These are phyloP conservation scores for Gobiocypris rarus DNA, from an alignment of 2,113 vertebrate species.

Conservation along the genomic window DNA sequence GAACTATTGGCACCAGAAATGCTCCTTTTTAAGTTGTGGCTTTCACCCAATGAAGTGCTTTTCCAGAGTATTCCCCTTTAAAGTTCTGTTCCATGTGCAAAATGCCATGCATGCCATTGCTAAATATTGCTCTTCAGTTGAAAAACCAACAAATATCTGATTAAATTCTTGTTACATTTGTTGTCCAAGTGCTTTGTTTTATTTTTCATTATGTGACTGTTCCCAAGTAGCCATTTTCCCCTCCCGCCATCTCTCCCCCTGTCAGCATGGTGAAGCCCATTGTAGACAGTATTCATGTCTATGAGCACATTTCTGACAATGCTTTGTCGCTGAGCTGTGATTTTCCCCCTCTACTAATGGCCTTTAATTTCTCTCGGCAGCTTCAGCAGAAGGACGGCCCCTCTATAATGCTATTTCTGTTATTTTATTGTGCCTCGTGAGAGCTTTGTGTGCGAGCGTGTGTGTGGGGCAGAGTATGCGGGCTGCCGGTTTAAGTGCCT, in stretches of 20 bases:
- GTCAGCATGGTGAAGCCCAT: constrained; percentile 86
- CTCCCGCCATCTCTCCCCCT: constrained; percentile 82
- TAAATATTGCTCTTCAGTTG: constrained; percentile 86
- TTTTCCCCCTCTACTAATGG: constrained; percentile 78
- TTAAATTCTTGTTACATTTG: constrained; percentile 89
- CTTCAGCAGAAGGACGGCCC: constrained; percentile 69
- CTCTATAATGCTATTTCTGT: constrained; percentile 71
- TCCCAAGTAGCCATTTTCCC: constrained; percentile 82
- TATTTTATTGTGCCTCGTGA: constrained; percentile 74
- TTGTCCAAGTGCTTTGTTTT: constrained; percentile 86
- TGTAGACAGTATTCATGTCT: constrained; percentile 86
- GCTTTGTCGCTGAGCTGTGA: constrained; percentile 82
- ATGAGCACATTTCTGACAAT: constrained; percentile 80
- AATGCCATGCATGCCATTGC: constrained; percentile 92
- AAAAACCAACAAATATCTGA: constrained; percentile 69
- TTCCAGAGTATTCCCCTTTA: constrained; percentile 87
- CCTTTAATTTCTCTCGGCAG: constrained; percentile 80
- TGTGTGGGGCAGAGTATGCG: constrained; percentile 71
- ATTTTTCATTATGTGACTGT: constrained; percentile 80
- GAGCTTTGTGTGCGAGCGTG: constrained; percentile 52
- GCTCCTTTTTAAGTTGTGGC: constrained; percentile 55
- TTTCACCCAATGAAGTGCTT: constrained; percentile 70
- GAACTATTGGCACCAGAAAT: constrained; percentile 60
- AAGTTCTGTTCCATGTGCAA: constrained; percentile 92
- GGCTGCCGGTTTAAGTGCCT: constrained; percentile 68